Evolutionary conservation across 2,888 invertebrate genomes (phyloP).

Genomic region (Pemphredon lugubris): DNA sequence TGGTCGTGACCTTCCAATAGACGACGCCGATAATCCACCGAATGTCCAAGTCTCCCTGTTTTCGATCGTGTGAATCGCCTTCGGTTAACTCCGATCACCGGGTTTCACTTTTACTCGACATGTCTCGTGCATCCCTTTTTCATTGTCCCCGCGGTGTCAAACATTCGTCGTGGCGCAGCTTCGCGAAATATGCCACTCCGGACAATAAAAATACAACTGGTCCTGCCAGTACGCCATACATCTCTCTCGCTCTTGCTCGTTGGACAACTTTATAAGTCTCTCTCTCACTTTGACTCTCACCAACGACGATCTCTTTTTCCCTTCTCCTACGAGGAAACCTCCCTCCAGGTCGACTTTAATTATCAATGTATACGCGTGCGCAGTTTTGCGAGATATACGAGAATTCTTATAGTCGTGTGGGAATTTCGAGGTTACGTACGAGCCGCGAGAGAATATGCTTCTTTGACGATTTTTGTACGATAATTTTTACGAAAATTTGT

Average conservation of each 20-base stretch:
- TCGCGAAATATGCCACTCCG: slow-evolving; percentile 43
- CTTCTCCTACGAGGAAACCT: slow-evolving; percentile 29
- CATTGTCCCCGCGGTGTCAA: slow-evolving; percentile 19
- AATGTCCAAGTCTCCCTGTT: slow-evolving; percentile 19
- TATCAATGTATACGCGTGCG: too few relatives aligned
- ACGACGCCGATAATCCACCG: slow-evolving; percentile 31
- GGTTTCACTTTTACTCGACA: slow-evolving; percentile 65
- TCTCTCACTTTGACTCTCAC: slow-evolving; percentile 29
- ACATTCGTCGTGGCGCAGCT: slow-evolving; percentile 17
- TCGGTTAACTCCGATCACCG: slow-evolving; percentile 42
- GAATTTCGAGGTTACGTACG: too few relatives aligned
- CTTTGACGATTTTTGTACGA: too few relatives aligned
- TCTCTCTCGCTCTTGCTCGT: slow-evolving; percentile 17
- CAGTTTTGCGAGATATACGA: too few relatives aligned
- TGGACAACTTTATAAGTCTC: slow-evolving; percentile 25
- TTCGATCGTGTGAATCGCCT: slow-evolving; percentile 8
- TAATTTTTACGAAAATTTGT: too few relatives aligned
- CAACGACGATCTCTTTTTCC: slow-evolving; percentile 44
- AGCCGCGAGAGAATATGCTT: too few relatives aligned
- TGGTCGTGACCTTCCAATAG: slow-evolving; percentile 63
- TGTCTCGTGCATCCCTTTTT: slow-evolving; percentile 47
- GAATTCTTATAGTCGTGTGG: too few relatives aligned
- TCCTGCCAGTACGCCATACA: slow-evolving; percentile 33
- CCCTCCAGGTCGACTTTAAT: slow-evolving; percentile 27
- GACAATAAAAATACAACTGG: slow-evolving; percentile 57